phyloP scores from a whole-genome alignment of 1,140 invertebrate genomes.

The Drosophila aff. region DNA sequence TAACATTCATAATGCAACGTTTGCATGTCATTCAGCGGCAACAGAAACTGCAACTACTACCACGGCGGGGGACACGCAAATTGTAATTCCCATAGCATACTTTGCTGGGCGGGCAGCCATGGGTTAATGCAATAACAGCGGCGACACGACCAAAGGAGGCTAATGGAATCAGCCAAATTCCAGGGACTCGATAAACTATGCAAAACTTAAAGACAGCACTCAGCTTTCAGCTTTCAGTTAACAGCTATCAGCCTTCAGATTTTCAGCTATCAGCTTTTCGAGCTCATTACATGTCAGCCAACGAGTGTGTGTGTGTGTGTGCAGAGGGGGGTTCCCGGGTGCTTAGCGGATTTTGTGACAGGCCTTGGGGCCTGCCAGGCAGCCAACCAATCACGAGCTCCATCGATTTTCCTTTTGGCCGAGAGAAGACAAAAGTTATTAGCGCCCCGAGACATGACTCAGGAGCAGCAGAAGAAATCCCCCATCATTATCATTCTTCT shows the following conservation, averaged over 20 bases:
- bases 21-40: conserved; percentile 75
- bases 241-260: not conserved
- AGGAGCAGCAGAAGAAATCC: conserved; percentile 3
- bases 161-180: conserved; percentile 40
- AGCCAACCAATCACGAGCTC: conserved; percentile 50
- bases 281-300: conserved; percentile 47
- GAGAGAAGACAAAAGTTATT: conserved; percentile 53
- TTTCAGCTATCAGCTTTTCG: conserved; percentile 9
- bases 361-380: conserved; percentile 16
- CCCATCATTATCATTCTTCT: conserved; percentile 22
- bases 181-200: conserved; percentile 35
- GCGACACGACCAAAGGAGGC: conserved; percentile 4
- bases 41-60: conserved; percentile 17
- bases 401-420: conserved; percentile 46
- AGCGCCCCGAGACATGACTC: conserved; percentile 22
- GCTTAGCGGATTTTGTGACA: conserved; percentile 58
- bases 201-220: conserved; percentile 31
- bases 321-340: not conserved
- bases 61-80: conserved; percentile 37
- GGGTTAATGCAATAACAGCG: conserved; percentile 49
- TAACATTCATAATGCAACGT: conserved; percentile 82
- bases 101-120: conserved; percentile 34
- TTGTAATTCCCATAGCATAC: conserved; percentile 56
- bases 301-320: conserved; percentile 20
- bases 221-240: conserved; percentile 3